phyloP scores from a whole-genome alignment of 2,888 invertebrate species.

The Sepiola atlantica region DNA sequence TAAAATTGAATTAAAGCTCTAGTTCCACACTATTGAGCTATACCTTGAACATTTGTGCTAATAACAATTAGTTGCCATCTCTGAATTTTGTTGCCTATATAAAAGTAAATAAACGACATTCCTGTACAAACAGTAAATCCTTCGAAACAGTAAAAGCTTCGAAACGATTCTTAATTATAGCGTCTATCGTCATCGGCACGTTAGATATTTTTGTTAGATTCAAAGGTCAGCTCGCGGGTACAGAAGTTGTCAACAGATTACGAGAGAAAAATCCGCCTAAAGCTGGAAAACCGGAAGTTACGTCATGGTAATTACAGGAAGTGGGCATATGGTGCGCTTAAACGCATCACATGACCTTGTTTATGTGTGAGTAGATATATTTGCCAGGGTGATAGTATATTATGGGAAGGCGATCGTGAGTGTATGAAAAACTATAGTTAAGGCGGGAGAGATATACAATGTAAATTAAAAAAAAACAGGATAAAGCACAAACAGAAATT shows the following conservation, averaged over 20 bases:
- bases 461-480: too few species aligned
- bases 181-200: not conserved
- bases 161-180: not conserved
- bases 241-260: not conserved
- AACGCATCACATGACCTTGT: not conserved
- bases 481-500: too few species aligned
- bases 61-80: too few species aligned
- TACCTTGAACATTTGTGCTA: too few species aligned
- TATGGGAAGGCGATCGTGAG: too few species aligned
- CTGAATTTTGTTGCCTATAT: too few species aligned
- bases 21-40: too few species aligned
- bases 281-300: slow-evolving; percentile 6
- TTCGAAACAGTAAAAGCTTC: not conserved
- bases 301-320: not conserved
- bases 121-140: too few species aligned
- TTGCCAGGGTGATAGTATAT: not conserved
- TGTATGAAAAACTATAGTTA: too few species aligned
- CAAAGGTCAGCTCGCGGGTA: not conserved
- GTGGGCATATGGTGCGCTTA: not conserved
- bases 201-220: not conserved
- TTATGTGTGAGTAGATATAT: not conserved
- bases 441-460: not conserved
- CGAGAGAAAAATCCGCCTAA: not conserved
- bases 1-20: too few species aligned
- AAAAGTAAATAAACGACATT: too few species aligned